Base-by-base conservation (phyloP, 2,888 invertebrate genomes). In the Eudasyphora cyanicolor region DNA sequence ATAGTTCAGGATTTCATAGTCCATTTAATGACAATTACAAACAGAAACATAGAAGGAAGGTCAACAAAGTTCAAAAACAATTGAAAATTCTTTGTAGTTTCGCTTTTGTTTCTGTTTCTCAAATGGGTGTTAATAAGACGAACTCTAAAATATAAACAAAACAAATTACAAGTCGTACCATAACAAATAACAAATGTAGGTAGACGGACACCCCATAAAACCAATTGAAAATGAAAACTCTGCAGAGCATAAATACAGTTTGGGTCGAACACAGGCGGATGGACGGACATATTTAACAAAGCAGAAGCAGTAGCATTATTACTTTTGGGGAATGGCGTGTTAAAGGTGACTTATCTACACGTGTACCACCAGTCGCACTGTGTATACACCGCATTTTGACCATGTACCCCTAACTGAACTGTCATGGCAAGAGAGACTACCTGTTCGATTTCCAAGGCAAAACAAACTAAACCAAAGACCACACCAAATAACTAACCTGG, bases 41-140 rank as follows among this genome's bases (percentile, higher is more conserved):
- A 62, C 42, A 45, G 19, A 27, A 27, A 57, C 27, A 74, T 17
- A 4, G 49, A 38, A 19, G 0, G 27, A 57, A 60, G 69, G 77
- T 74, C 74, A 70, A 62, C 38, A 29, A 32, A 74, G 69, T 82
- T 82, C 77, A 78, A 51, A 78, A 3, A 62, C 51, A 70, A 70
- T 45, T 54, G 42, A 62, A 32, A 38, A 62, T 64, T 80, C 60
- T 76, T 29, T 29, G 27, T 60, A 29, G 27, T 60, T 32, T 14
- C 32, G 60, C 60, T n/a, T 38, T 64, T 64, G 42, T 42, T 19
- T 12, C 64, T n/a, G 12, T 49, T 17, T 17, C 45, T n/a, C 45
- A 45, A 45, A 6, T 51, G 2, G 60, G 62, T 76, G 76, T 81
- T 81, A 73, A 76, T 29, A 71, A 71, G 21, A 62, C 32, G 38